phyloP scores from a whole-genome alignment of 1,140 invertebrate genomes.

The Arion vulgaris region DNA sequence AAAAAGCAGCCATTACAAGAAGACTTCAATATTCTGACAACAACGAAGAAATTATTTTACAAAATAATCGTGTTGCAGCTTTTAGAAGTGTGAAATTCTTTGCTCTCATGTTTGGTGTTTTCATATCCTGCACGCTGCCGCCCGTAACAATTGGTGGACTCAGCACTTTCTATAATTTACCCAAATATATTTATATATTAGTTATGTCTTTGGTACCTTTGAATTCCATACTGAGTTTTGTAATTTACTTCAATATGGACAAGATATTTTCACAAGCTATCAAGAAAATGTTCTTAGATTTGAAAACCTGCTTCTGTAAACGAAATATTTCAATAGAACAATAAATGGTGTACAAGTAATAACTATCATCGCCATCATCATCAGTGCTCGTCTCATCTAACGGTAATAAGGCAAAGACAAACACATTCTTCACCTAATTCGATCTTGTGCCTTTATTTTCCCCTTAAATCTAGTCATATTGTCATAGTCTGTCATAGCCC shows the following conservation, averaged over 20 bases:
- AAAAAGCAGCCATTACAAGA: background rate
- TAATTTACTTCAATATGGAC: background rate
- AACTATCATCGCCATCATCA: too few relatives aligned
- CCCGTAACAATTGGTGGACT: background rate
- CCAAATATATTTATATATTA: background rate
- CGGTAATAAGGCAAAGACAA: too few relatives aligned
- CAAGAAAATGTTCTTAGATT: background rate
- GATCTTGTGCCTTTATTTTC: too few relatives aligned
- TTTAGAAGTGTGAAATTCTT: conserved; percentile 4
- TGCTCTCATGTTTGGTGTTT: conserved; percentile 11
- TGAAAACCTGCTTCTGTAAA: background rate
- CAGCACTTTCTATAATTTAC: background rate
- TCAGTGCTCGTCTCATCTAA: too few relatives aligned
- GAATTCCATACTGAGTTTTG: background rate
- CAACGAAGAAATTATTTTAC: background rate
- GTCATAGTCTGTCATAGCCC: too few relatives aligned
- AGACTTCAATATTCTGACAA: background rate
- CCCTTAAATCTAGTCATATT: too few relatives aligned
- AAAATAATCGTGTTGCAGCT: background rate
- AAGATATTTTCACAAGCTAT: background rate
- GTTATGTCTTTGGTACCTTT: background rate
- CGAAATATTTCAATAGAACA: background rate
- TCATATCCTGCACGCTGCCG: background rate
- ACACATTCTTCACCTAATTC: too few relatives aligned
- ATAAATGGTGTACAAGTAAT: too few relatives aligned